phyloP scores from a whole-genome alignment of 2,797 vertebrate genomes.

The Mico argentatus region DNA sequence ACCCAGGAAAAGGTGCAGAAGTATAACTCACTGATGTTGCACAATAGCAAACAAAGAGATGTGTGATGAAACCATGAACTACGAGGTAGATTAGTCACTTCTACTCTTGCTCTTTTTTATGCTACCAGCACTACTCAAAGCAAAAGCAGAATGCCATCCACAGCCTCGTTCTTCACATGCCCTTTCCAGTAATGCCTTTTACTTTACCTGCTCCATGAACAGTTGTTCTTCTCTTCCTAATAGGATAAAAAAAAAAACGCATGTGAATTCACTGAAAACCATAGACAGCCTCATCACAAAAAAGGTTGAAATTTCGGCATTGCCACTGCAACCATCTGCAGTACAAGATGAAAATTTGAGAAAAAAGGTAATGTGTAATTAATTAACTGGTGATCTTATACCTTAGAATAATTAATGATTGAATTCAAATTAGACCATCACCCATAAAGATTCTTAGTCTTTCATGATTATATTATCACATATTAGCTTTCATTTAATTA shows the following conservation, averaged over 20 bases:
- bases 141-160: constrained; percentile 37
- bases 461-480: constrained; percentile 39
- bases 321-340: constrained; percentile 31
- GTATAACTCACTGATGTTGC: constrained; percentile 31
- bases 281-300: constrained; percentile 21
- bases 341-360: constrained; percentile 26
- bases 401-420: constrained; percentile 64
- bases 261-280: constrained; percentile 39
- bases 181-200: constrained; percentile 26
- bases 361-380: constrained; percentile 34
- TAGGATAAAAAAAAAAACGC: background rate
- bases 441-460: constrained; percentile 46
- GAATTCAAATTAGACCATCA: constrained; percentile 70
- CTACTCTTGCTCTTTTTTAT: constrained; percentile 54
- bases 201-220: constrained; percentile 50
- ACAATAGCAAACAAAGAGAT: constrained; percentile 69
- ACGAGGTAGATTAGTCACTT: constrained; percentile 56
- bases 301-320: constrained; percentile 36
- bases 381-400: constrained; percentile 64
- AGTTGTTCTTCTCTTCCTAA: constrained; percentile 53
- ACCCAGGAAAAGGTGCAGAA: constrained; percentile 61
- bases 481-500: constrained; percentile 56
- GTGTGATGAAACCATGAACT: constrained; percentile 53
- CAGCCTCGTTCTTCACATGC: constrained; percentile 44
- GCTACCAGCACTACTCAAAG: constrained; percentile 47